phyloP scores from a whole-genome alignment of 2,797 vertebrate genomes.

The Centropyge bicolor region DNA sequence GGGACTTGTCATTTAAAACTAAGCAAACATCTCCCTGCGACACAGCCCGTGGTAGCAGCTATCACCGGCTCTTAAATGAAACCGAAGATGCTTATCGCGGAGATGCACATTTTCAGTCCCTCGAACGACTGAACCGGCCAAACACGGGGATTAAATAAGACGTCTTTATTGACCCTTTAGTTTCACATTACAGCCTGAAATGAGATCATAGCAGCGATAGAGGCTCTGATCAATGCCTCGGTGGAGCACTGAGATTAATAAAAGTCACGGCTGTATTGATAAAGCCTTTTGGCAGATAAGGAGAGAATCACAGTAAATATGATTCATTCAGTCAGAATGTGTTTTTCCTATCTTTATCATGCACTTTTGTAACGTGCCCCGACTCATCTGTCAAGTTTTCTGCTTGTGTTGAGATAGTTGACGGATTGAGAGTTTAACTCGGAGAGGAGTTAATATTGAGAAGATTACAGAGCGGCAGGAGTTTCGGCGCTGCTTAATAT shows the following conservation, averaged over 20 bases:
- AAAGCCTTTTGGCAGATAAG: slow-evolving; percentile 60
- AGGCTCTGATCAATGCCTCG: slow-evolving; percentile 73
- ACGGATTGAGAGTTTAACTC: slow-evolving; percentile 18
- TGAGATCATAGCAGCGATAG: slow-evolving; percentile 76
- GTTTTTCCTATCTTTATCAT: slow-evolving; percentile 6
- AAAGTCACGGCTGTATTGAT: slow-evolving; percentile 75
- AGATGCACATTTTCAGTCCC: slow-evolving; percentile 49
- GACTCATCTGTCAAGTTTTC: slow-evolving; percentile 10
- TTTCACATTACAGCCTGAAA: slow-evolving; percentile 80
- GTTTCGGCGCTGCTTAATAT: neutral
- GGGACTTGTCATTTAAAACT: slow-evolving; percentile 52
- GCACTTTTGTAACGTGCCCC: slow-evolving; percentile 8
- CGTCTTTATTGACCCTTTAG: slow-evolving; percentile 79
- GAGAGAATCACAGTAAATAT: slow-evolving; percentile 37
- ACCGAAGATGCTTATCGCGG: slow-evolving; percentile 62
- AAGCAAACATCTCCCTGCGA: slow-evolving; percentile 46
- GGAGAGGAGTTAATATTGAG: slow-evolving; percentile 8
- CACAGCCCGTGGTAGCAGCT: slow-evolving; percentile 18
- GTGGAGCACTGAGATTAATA: slow-evolving; percentile 76
- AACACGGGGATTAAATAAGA: slow-evolving; percentile 73
- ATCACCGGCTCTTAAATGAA: slow-evolving; percentile 57
- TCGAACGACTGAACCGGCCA: slow-evolving; percentile 54
- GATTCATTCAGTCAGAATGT: slow-evolving; percentile 24
- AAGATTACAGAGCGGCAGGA: slow-evolving; percentile 23
- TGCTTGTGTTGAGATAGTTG: slow-evolving; percentile 21